Evolutionary conservation across 2,797 vertebrate genomes (phyloP), one percentile per base, ranked within the genome.

Genomic region (Anableps anableps): DNA sequence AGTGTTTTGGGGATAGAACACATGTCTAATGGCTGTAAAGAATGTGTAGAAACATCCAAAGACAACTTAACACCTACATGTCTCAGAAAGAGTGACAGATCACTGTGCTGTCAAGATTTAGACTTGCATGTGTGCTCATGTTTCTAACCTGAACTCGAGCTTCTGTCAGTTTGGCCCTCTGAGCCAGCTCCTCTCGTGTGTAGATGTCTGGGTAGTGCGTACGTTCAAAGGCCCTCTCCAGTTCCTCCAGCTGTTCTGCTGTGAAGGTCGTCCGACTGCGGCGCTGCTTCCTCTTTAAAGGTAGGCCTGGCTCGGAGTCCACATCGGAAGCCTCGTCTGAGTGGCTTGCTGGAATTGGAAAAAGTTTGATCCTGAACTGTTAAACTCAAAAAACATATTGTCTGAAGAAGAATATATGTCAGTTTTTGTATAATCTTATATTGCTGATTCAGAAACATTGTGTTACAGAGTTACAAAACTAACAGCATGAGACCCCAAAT

Each of bases 201-300:
- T 99, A 99, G 90, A 99, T 99, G 85, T 99, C 99, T 0, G 99
- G 99, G 88, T 99, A 99, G 87, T 99, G 99, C 8, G 99, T 99
- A 84, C 99, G 97, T 86, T 99, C 99, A 7, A 99, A 99, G 62
- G 99, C 98, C 64, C 98, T 95, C 85, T 99, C 99, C 92, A 99
- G 94, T 85, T 99, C 98, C 88, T 99, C 99, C 80, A 99, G 96
- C 86, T 99, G 99, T 83, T 99, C 99, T 0, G 98, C 98, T 0
- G 98, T 99, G 93, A 99, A 99, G 60, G 99, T 99, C 78, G 99
- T 99, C 43, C 99, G 96, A 84, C 98, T 99, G 64, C 99, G 96
- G 0, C 99, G 96, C 89, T 99, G 99, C 90, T 99, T 99, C 92
- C 99, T 96, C 94, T 99, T 99, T 31, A 99, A 92, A 0, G 99